A percentile compares a stretch with the other conserved stretches of the same genome.
Conservation (phyloP, 2,797 vertebrate genomes). For the Pipistrellus nathusii region DNA sequence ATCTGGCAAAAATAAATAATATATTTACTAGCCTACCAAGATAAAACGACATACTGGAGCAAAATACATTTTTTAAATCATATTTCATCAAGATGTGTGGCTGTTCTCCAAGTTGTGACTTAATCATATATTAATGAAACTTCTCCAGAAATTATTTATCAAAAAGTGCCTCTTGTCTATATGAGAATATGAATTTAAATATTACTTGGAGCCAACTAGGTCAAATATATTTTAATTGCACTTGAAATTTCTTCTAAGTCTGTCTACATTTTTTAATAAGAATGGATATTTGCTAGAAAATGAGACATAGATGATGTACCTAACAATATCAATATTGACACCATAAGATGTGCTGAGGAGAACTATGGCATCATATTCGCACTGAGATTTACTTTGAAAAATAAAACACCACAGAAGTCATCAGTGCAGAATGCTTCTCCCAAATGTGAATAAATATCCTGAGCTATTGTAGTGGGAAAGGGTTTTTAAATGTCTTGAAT, state of each 20-base stretch:
- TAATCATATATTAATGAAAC: not conserved
- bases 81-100: not conserved
- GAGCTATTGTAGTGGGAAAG: not conserved
- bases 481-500: not conserved
- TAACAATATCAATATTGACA: not conserved
- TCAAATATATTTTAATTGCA: not conserved
- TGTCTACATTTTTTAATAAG: not conserved
- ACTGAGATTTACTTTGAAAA: not conserved
- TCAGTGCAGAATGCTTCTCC: not conserved
- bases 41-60: not conserved
- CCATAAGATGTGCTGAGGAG: accelerated
- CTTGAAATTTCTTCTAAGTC: conserved; percentile 31
- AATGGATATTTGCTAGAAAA: conserved; percentile 16
- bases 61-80: conserved; percentile 2
- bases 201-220: not conserved
- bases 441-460: not conserved
- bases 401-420: not conserved
- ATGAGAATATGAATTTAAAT: not conserved
- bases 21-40: not conserved
- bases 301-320: not conserved
- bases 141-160: not conserved
- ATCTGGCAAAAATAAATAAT: conserved; percentile 10
- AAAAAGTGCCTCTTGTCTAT: not conserved
- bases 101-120: conserved; percentile 33
- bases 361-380: accelerated